These are phyloP conservation scores for Idaea aversata DNA, from an alignment of 2,888 invertebrate genomes.

Conservation along the genomic window DNA sequence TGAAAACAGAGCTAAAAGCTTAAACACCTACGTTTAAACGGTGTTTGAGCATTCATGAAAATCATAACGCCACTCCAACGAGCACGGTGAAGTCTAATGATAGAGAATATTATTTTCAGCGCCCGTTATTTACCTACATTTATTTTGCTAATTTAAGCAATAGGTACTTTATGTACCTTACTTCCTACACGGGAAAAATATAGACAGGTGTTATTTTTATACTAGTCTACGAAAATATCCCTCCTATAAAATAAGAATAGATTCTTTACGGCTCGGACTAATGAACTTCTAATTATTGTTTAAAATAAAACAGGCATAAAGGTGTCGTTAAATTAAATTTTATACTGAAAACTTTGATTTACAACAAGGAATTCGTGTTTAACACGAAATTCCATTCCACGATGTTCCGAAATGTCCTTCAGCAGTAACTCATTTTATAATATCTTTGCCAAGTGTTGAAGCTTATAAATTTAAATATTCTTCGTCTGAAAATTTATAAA, in stretches of 20 bases:
- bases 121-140: neutral
- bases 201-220: neutral
- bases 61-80: slow-evolving; percentile 11
- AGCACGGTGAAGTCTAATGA: neutral
- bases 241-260: neutral
- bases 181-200: neutral
- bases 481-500: neutral
- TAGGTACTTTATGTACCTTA: neutral
- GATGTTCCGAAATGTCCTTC: neutral
- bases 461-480: neutral
- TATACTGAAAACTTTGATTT: neutral
- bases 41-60: slow-evolving; percentile 11
- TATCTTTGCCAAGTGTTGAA: neutral
- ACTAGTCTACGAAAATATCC: neutral
- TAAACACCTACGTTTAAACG: neutral
- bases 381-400: neutral
- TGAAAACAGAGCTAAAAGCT: slow-evolving; percentile 5
- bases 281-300: neutral
- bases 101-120: neutral
- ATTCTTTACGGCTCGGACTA: neutral
- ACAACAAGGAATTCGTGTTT: neutral
- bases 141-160: neutral
- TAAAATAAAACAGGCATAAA: neutral
- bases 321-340: neutral
- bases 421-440: neutral